Evolutionary conservation across 2,888 invertebrate genomes (phyloP), one percentile per base, ranked within the genome.

Genomic region (Leptinotarsa peninsularis): DNA sequence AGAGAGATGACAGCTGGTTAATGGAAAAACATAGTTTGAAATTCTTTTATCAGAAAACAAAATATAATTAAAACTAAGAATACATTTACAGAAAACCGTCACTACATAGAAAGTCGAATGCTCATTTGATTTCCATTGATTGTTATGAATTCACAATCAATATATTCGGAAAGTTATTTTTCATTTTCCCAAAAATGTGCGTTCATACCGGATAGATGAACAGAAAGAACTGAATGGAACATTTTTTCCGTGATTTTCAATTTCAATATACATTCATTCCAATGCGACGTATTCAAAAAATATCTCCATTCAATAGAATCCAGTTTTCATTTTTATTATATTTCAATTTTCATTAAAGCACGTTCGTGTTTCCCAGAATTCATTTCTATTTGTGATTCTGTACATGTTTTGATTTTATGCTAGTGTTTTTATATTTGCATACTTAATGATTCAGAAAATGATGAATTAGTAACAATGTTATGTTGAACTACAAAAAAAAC

Each of bases 311-410:
- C 63, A n/a, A 63, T 58, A 4, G 23, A 21, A 13, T 63, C 10
- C 10, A 4, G 33, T 74, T 66, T 74, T 67, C 49, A 66, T 56
- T 75, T 56, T 75, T 63, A 68, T 75, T 75, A 70, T 72, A 63
- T 67, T 75, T 68, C 60, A 71, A 68, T 72, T 75, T 72, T 56
- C 49, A 72, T 75, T 75, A 33, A 49, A 54, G 67, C 75, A 54
- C 72, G 66, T 68, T 58, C 63, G 50, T 54, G 69, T 71, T 67
- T 71, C 1, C n/a, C 17, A 15, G 50, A 63, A 72, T 75, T 75
- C 50, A 56, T 66, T 63, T 72, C 18, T 49, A 10, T 43, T 27
- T 3, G 15, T 2, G 5, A 63, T 15, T 60, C 18, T 3, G 23
- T n/a, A 15, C 5, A 15, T 63, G 43, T 43, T 63, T 63, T 63